Percentiles rank a stretch among this genome's conserved stretches.
These are phyloP conservation scores for Psittacula echo DNA, from an alignment of 2,797 vertebrate genomes.

Conservation along the genomic window DNA sequence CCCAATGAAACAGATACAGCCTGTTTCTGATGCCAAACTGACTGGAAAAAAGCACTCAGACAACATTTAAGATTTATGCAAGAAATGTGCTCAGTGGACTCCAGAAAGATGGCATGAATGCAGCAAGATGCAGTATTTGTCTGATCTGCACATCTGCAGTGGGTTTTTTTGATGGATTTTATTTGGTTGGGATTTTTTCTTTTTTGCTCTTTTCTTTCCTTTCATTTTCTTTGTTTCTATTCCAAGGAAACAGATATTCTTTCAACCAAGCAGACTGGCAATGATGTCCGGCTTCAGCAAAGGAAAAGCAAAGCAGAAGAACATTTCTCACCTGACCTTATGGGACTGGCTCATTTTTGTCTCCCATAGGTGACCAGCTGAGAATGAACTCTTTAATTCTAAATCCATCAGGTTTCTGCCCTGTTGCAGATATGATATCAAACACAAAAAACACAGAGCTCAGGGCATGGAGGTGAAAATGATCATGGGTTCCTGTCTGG, in stretches of 20 bases:
- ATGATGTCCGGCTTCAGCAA: not conserved
- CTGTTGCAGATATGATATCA: not conserved
- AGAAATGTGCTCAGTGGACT: not conserved
- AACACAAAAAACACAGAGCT: not conserved
- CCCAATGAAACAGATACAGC: not conserved
- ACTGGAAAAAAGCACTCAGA: not conserved
- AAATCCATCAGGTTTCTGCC: not conserved
- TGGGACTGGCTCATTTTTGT: not conserved
- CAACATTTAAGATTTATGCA: not conserved
- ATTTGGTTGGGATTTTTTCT: not conserved
- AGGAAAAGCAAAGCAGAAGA: not conserved
- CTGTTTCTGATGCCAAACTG: not conserved
- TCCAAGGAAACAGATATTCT: not conserved
- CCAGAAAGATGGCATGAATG: not conserved
- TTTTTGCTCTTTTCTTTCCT: not conserved
- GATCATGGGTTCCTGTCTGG: not conserved
- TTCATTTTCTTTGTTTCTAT: not conserved
- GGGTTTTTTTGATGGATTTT: not conserved
- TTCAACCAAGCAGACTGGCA: not conserved
- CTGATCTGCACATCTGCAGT: not conserved
- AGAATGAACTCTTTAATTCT: not conserved
- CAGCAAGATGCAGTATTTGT: not conserved
- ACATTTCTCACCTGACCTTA: not conserved
- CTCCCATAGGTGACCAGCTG: accelerated
- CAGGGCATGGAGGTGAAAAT: not conserved